Evolutionary conservation across 2,888 invertebrate species (phyloP), one percentile per base, ranked within the genome.

Genomic region (Drosophila atripex): DNA sequence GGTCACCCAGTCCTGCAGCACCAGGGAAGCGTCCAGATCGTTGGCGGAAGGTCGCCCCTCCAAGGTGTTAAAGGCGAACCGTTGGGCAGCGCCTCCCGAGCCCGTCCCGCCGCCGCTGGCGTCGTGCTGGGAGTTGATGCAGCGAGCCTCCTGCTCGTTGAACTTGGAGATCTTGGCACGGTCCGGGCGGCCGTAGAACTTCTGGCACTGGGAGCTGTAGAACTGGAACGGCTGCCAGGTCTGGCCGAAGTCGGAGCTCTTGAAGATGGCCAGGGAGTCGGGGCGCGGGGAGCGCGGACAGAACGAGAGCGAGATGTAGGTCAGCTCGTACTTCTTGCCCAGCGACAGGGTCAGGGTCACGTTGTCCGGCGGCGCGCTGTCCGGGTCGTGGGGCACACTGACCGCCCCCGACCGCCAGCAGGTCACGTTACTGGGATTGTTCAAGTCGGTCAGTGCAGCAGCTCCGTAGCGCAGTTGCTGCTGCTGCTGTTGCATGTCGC

Each of bases 181-280:
- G 88, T 97, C 97, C 0, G 96, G 95, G 56, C 97, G 93, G 0
- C 96, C 97, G 92, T 99, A 99, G 78, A 98, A 97, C 74, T 96
- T 94, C 70, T 97, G 94, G 90, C 99, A 99, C 89, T 98, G 96
- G 75, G 96, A 97, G 70, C 98, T 98, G 92, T 99, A 99, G 92
- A 97, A 99, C 93, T 99, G 99, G 92, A 99, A 99, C 25, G 99
- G 98, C 89, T 98, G 97, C 99, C 99, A 99, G 25, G 97, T 97
- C 89, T 96, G 95, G 0, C 99, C 99, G 91, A 97, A 97, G 92
- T 99, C 99, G 92, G 97, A 96, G 89, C 97, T 98, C 92, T 99
- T 99, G 93, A 96, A 98, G 76, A 99, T 97, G 49, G 98, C 98
- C 89, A 99, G 96, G 0, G 99, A 99, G 90, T 99, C 99, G 2